Percentiles rank a stretch among this genome's conserved stretches.
phyloP scores from a whole-genome alignment of 2,113 vertebrate species.

The Azemiops feae region DNA sequence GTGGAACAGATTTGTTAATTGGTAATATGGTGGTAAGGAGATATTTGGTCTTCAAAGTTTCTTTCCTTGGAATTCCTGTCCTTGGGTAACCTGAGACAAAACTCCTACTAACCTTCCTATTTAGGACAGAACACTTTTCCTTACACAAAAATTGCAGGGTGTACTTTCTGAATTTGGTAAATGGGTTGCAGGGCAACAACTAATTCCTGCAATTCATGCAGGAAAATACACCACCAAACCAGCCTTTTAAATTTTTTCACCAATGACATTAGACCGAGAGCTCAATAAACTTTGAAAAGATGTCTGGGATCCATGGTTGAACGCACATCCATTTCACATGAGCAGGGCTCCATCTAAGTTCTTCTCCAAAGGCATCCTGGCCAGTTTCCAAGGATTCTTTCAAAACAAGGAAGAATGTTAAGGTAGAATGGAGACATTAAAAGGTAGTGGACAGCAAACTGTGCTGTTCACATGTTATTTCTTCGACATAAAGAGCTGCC shows the following conservation, averaged over 20 bases:
- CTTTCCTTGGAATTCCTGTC: neutral
- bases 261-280: neutral
- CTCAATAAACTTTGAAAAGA: neutral
- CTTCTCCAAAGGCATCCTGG: neutral
- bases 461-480: neutral
- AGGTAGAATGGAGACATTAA: neutral
- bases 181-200: constrained; percentile 42
- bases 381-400: neutral
- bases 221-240: neutral
- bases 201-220: constrained; percentile 59
- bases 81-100: constrained; percentile 36
- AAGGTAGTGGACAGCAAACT: neutral
- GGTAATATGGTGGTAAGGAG: constrained; percentile 35
- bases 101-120: constrained; percentile 49
- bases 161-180: constrained; percentile 61
- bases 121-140: constrained; percentile 58
- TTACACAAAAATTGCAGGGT: constrained; percentile 62
- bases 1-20: constrained; percentile 66
- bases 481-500: neutral
- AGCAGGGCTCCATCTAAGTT: neutral
- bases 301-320: neutral
- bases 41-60: constrained; percentile 19
- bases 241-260: constrained; percentile 29
- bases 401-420: neutral
- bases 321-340: neutral